These are phyloP conservation scores for Micropterix aruncella DNA, from an alignment of 2,888 invertebrate species.

Conservation along the genomic window DNA sequence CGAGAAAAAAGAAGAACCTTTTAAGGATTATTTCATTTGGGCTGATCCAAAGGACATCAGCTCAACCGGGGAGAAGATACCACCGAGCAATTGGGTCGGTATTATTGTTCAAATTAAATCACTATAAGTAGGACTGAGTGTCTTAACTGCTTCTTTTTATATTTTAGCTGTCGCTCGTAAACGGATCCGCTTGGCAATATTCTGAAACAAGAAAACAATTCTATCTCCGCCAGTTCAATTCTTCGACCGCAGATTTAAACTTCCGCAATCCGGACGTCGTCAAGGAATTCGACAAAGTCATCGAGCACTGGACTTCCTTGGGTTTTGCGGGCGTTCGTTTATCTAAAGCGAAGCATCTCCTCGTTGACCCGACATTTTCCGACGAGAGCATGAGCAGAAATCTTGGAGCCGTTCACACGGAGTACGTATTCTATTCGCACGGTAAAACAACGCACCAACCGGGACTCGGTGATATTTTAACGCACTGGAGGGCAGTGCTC, in stretches of 20 bases:
- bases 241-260: constrained; percentile 65
- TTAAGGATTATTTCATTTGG: constrained; percentile 73
- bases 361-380: constrained; percentile 39
- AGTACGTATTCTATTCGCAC: constrained; percentile 53
- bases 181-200: constrained; percentile 58
- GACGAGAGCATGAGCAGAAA: constrained; percentile 30
- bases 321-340: constrained; percentile 72
- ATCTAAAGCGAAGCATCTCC: constrained; percentile 47
- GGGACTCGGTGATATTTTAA: constrained; percentile 41
- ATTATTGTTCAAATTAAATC: constrained; percentile 1
- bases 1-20: constrained; percentile 38
- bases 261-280: constrained; percentile 56
- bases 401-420: constrained; percentile 25
- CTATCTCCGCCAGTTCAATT: constrained; percentile 65
- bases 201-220: constrained; percentile 47
- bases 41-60: constrained; percentile 24
- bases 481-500: constrained; percentile 47
- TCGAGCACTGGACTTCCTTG: constrained; percentile 55
- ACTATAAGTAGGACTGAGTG: not conserved
- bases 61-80: constrained; percentile 19
- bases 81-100: constrained; percentile 63
- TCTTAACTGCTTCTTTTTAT: not conserved
- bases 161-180: constrained; percentile 21
- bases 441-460: constrained; percentile 47
- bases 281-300: constrained; percentile 47